Evolutionary conservation across 2,113 vertebrate species (phyloP), one percentile per base, ranked within the genome.

Genomic region (Melanocharis versteri): DNA sequence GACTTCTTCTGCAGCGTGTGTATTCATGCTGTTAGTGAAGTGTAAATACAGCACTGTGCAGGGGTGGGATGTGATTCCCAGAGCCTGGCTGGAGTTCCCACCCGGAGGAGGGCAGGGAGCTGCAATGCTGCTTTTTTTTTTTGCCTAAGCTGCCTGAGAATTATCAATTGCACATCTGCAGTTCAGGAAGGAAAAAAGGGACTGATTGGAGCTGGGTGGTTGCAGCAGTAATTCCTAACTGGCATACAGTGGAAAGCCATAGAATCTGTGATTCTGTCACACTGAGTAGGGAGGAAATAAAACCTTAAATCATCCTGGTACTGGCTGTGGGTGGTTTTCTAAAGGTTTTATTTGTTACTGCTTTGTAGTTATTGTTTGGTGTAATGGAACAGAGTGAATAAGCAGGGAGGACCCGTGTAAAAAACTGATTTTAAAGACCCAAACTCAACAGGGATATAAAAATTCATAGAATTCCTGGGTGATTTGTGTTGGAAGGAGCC

Each of bases 31-130:
- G 5, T 54, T 42, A 53, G 54, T 2, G 3, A 44, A 24, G 69
- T 68, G 90, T 60, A 50, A 81, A 51, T 35, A 33, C 1, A 0
- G n/a, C 2, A 4, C 16, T 0, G 14, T 37, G 44, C 6, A 16
- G 7, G 65, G 51, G 1, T 51, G 84, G 80, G 64, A 42, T 0
- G 7, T 2, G 31, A 9, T 58, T 70, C 48, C 83, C 83, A 10
- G 50, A 54, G 75, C 51, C 47, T 20, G 61, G 1, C 27, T 89
- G 58, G 12, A 15, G 23, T 42, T n/a, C 14, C 27, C 23, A 22
- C 27, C 45, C 0, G 0, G 9, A n/a, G 35, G 7, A 78, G 40
- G 19, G 31, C 33, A 15, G n/a, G 56, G 54, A 69, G 54, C 83
- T 50, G 39, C 27, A 24, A 0, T 56, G 71, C 65, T 79, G 71